These are phyloP conservation scores for Gymnobelideus leadbeateri DNA, from an alignment of 2,113 vertebrate species.

Conservation along the genomic window DNA sequence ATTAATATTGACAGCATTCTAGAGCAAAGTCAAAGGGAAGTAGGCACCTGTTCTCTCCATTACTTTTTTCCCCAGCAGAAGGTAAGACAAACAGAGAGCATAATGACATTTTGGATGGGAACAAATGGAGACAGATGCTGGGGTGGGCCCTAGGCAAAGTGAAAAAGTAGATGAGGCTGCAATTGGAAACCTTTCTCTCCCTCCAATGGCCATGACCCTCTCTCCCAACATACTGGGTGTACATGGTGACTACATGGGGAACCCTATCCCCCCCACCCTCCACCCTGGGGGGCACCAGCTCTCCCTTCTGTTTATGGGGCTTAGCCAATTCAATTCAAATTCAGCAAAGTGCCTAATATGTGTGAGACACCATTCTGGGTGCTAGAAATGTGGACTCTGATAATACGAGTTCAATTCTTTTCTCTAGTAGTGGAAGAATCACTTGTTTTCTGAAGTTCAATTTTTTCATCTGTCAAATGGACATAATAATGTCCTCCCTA, in stretches of 20 bases:
- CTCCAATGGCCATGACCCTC: neutral
- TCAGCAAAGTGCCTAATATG: neutral
- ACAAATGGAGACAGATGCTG: neutral
- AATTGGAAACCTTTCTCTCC: neutral
- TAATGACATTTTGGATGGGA: neutral
- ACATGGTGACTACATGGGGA: neutral
- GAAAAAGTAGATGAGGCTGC: neutral
- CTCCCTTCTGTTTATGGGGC: neutral
- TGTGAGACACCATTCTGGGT: neutral
- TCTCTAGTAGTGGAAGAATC: neutral
- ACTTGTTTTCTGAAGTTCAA: neutral
- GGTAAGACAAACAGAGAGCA: neutral
- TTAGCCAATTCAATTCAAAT: neutral
- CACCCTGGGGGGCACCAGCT: neutral
- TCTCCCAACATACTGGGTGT: neutral
- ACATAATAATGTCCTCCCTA: neutral
- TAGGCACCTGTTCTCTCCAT: constrained; percentile 58
- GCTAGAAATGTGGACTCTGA: neutral
- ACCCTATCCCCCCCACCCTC: neutral
- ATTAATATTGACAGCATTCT: constrained; percentile 82
- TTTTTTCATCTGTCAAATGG: neutral
- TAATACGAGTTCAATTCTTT: neutral
- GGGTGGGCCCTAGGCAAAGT: neutral
- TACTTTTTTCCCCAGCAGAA: constrained; percentile 48
- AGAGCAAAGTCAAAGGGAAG: constrained; percentile 67